These are phyloP conservation scores for Callyntrura sp. DNA, from an alignment of 2,888 invertebrate genomes.

Conservation along the genomic window DNA sequence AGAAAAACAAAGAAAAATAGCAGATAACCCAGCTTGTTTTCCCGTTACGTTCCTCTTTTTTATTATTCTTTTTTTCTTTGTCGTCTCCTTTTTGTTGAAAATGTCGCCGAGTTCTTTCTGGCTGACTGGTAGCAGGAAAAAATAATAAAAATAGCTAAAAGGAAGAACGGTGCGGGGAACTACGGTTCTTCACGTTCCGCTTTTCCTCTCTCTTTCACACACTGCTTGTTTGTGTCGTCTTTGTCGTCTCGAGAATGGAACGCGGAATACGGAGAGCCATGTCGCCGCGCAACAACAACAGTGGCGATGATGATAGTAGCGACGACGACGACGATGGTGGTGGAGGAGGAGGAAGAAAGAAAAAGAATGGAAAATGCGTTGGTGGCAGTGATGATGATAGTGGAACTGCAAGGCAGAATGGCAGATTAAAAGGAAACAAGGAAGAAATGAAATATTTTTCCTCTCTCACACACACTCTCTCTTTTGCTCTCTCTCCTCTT, in stretches of 20 bases:
- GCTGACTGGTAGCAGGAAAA: neutral
- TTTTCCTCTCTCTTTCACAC: too few species aligned
- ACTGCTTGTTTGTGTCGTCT: too few species aligned
- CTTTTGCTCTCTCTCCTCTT: too few species aligned
- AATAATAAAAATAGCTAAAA: neutral
- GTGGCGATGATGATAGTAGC: neutral
- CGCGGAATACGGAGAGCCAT: too few species aligned
- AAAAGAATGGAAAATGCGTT: conserved; percentile 32
- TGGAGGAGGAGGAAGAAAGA: neutral
- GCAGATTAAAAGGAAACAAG: conserved; percentile 10
- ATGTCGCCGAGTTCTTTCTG: neutral
- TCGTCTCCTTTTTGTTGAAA: too few species aligned
- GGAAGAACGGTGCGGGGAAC: too few species aligned
- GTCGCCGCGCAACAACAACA: too few species aligned
- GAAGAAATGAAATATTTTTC: neutral
- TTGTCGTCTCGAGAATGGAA: too few species aligned
- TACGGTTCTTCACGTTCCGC: too few species aligned
- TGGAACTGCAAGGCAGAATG: neutral
- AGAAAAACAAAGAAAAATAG: neutral
- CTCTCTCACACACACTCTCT: too few species aligned
- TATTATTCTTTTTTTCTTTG: too few species aligned
- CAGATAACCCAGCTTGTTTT: neutral
- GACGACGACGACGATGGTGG: neutral
- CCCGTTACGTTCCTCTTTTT: too few species aligned
- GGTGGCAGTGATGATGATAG: conserved; percentile 18